Conservation (phyloP, 2,113 vertebrate species). For the Misgurnus anguillicaudatus region DNA sequence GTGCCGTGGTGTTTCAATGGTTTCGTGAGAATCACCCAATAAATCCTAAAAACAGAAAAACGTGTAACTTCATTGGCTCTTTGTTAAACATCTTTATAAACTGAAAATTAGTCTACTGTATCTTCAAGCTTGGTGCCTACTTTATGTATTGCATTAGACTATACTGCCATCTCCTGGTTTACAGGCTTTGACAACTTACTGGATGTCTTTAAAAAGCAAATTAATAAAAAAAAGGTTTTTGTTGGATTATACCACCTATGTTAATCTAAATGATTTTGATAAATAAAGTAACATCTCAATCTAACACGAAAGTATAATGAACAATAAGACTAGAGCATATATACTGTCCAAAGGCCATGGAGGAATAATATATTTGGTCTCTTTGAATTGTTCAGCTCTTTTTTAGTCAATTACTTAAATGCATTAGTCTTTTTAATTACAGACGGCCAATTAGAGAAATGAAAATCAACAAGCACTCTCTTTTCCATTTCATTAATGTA, state of each 20-base stretch:
- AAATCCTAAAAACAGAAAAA: neutral
- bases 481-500: constrained; percentile 36
- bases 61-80: neutral
- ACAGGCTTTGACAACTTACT: neutral
- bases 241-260: neutral
- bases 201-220: neutral
- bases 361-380: constrained; percentile 8
- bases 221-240: neutral
- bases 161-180: constrained; percentile 53
- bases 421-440: constrained; percentile 25
- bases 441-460: constrained; percentile 36
- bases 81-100: neutral
- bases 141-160: constrained; percentile 8
- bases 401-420: constrained; percentile 34
- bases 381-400: constrained; percentile 19
- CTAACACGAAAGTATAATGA: neutral
- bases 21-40: too few relatives aligned
- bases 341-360: neutral
- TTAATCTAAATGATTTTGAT: neutral
- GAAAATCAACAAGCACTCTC: constrained; percentile 16
- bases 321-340: neutral
- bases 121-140: neutral
- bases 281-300: neutral
- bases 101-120: neutral
- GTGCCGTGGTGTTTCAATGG: too few relatives aligned